These are phyloP conservation scores for Lapara coniferarum DNA, from an alignment of 2,888 invertebrate genomes.

Conservation along the genomic window DNA sequence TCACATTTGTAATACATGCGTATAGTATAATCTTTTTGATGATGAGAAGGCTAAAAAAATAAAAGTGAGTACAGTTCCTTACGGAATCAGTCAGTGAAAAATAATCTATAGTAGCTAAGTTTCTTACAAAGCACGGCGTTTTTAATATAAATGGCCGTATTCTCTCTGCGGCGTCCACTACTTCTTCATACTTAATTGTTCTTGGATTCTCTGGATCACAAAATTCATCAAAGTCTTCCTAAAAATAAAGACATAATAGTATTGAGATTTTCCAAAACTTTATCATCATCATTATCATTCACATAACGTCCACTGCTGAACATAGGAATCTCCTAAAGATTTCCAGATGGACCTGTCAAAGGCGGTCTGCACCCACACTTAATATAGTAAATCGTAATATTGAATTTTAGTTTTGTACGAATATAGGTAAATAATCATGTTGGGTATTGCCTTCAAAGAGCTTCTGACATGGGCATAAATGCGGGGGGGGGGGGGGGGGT, in stretches of 20 bases:
- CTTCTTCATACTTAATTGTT: slow-evolving; percentile 55
- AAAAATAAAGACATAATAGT: slow-evolving; percentile 27
- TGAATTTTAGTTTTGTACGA: too few species aligned
- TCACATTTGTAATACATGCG: slow-evolving; percentile 61
- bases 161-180: slow-evolving; percentile 54
- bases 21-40: slow-evolving; percentile 56
- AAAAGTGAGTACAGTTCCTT: not conserved
- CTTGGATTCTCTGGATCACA: slow-evolving; percentile 72
- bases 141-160: slow-evolving; percentile 47
- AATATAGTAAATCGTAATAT: too few species aligned
- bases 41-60: slow-evolving; percentile 59
- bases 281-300: too few species aligned
- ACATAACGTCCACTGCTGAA: too few species aligned
- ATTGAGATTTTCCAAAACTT: too few species aligned
- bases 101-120: not conserved
- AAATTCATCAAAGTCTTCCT: slow-evolving; percentile 74
- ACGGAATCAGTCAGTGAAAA: not conserved
- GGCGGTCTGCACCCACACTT: too few species aligned
- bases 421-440: too few species aligned
- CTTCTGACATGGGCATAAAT: too few species aligned
- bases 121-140: slow-evolving; percentile 63
- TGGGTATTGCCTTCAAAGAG: too few species aligned
- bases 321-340: too few species aligned
- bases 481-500: too few species aligned
- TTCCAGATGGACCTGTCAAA: too few species aligned